Evolutionary conservation across 2,797 vertebrate genomes (phyloP), one percentile per base, ranked within the genome.

Genomic region (Pangasius sanitwongsei): DNA sequence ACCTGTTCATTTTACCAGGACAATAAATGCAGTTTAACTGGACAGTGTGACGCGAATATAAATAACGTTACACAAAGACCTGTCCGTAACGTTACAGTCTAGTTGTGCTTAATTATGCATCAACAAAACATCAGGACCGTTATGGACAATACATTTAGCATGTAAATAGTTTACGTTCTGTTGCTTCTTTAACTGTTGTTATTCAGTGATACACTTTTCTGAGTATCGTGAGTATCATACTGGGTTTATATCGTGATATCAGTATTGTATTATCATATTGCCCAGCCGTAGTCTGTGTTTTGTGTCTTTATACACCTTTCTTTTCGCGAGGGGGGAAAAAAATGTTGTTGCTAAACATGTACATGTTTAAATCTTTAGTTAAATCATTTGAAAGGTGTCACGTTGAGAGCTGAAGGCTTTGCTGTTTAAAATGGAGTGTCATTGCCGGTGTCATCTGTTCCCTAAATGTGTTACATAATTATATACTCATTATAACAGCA

Each of bases 381-480:
- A 67, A 50, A 85, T 85, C 63, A 34, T 31, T 69, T 53, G 41
- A 25, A 85, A 85, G 18, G 44, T 69, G 63, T 69, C 83, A 23
- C 18, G 48, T 20, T 25, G 48, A 69, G 83, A 53, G n/a, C 44
- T 69, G 83, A 85, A 69, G 63, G 63, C 18, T 85, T 53, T 6
- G 63, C 83, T 53, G 83, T 53, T 85, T 53, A 85, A 85, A 85
- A 69, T 53, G 48, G 48, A 85, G 83, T n/a, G 5, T 85, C 44
- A 77, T 77, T 61, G 28, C 34, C 16, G 5, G 55, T 83, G 83
- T 77, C 85, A 86, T 75, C 72, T 86, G 85, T 77, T 86, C 63
- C 72, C 72, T 86, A 86, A 86, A 75, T 77, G 55, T 86, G 72
- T 78, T 72, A 74, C 67, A 72, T 86, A 77, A 86, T 86, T 86